Conservation (phyloP, 1,140 invertebrate species). For the Orchestia grillus region DNA sequence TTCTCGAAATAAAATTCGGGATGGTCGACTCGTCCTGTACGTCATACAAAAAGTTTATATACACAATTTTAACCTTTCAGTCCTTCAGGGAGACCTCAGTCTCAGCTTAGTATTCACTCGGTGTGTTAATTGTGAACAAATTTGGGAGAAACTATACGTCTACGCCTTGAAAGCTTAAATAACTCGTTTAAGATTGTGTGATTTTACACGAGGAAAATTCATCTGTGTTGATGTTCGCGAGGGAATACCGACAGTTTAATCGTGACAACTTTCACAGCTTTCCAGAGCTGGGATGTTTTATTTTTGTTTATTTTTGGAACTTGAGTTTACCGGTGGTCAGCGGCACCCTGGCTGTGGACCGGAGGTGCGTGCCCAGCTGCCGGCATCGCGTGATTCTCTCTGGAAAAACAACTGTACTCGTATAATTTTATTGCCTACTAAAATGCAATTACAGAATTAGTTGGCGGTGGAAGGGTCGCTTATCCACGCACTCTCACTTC, state of each 20-base stretch:
- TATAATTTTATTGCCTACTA: constrained; percentile 49
- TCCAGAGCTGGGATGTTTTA: neutral
- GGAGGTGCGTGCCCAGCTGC: neutral
- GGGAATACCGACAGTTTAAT: neutral
- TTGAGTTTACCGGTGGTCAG: neutral
- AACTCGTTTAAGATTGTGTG: neutral
- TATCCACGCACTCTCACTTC: neutral
- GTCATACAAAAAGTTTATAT: neutral
- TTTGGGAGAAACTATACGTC: no score
- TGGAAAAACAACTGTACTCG: constrained; percentile 55
- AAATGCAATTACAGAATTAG: constrained; percentile 54
- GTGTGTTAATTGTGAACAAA: no score
- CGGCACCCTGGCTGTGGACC: no score
- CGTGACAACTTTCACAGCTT: neutral
- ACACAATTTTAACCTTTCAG: no score
- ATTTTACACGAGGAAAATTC: neutral
- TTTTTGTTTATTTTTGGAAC: neutral
- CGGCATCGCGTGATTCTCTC: constrained; percentile 35
- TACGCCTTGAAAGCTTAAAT: no score
- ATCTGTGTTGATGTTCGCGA: neutral
- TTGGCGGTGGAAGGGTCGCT: constrained; percentile 48
- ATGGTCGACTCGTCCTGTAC: neutral
- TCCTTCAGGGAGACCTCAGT: no score
- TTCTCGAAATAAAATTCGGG: neutral
- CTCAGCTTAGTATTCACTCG: no score